Conservation (phyloP, 2,888 invertebrate genomes). For the Hydropsyche betteni region DNA sequence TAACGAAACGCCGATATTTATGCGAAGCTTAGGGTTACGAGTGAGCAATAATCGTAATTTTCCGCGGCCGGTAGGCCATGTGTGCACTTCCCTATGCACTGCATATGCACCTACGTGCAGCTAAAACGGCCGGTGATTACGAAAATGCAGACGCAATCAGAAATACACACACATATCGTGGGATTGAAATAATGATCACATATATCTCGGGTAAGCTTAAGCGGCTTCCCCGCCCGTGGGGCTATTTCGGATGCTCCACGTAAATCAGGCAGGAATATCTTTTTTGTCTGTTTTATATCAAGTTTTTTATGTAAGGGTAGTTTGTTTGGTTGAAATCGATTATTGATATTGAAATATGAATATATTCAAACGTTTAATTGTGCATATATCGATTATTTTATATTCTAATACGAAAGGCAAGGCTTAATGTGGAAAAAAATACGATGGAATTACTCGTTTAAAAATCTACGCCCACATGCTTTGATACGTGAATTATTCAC, state of each 20-base stretch:
- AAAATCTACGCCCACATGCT: neutral
- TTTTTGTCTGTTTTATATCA: too few species aligned
- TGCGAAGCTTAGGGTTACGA: slow-evolving; percentile 34
- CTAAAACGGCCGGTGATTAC: slow-evolving; percentile 35
- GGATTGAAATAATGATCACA: slow-evolving; percentile 37
- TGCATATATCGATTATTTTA: too few species aligned
- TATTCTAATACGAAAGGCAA: neutral
- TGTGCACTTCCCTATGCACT: slow-evolving; percentile 25
- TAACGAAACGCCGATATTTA: slow-evolving; percentile 26
- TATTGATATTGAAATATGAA: too few species aligned
- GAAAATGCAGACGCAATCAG: slow-evolving; percentile 41
- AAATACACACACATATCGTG: slow-evolving; percentile 32
- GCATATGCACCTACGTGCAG: neutral
- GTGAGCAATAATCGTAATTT: slow-evolving; percentile 39
- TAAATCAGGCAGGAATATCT: neutral
- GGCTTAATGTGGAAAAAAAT: neutral
- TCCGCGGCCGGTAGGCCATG: slow-evolving; percentile 30
- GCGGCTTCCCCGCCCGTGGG: slow-evolving; percentile 15
- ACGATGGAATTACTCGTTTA: neutral
- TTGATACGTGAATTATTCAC: too few species aligned
- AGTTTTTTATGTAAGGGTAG: too few species aligned
- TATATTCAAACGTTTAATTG: too few species aligned
- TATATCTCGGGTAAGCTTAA: slow-evolving; percentile 23
- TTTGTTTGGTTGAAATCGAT: too few species aligned
- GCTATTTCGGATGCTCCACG: slow-evolving; percentile 23